Evolutionary conservation across 2,113 vertebrate species (phyloP).

Genomic region (Zosterops hypoxanthus): DNA sequence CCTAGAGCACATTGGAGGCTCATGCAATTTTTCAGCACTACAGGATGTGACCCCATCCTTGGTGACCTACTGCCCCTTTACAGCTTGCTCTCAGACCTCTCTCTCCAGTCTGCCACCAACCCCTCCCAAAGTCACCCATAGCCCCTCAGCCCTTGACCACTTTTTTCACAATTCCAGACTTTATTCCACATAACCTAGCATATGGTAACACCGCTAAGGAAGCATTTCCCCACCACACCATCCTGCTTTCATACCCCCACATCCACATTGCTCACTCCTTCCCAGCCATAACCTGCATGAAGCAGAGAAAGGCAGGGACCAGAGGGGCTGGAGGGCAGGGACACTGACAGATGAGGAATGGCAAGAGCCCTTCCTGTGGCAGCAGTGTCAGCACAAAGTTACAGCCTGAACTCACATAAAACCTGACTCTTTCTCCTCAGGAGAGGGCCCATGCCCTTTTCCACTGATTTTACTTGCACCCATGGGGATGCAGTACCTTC

Average conservation of each 20-base stretch:
- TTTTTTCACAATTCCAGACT: neutral
- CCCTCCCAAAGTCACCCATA: neutral
- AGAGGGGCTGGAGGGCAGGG: neutral
- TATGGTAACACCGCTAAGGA: neutral
- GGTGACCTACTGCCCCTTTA: neutral
- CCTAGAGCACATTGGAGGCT: neutral
- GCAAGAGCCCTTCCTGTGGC: neutral
- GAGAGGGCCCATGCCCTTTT: neutral
- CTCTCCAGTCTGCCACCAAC: neutral
- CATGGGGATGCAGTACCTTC: neutral
- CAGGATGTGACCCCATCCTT: neutral
- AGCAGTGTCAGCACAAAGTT: neutral
- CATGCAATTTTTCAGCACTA: neutral
- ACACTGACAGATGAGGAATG: neutral
- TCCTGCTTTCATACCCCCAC: neutral
- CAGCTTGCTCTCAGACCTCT: neutral
- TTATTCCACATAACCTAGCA: neutral
- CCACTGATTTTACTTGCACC: neutral
- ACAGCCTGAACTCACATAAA: neutral
- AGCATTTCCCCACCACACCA: rapidly evolving
- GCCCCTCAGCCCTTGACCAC: neutral
- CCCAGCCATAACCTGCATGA: neutral
- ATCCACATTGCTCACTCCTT: neutral
- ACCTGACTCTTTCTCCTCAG: neutral
- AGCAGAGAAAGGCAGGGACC: neutral